Evolutionary conservation across 1,140 invertebrate genomes (phyloP).

Genomic region (Macrocentrus cingulum): DNA sequence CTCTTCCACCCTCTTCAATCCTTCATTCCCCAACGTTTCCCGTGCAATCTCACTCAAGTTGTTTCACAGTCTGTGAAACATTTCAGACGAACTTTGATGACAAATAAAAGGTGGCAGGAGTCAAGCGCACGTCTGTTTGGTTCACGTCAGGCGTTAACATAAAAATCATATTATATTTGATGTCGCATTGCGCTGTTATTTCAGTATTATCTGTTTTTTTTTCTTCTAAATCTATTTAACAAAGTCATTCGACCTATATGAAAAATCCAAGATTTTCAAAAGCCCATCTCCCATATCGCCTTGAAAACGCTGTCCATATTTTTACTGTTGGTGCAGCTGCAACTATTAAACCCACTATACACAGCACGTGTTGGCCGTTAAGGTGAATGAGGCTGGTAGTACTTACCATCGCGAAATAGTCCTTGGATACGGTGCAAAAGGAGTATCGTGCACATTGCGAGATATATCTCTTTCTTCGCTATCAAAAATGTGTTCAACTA

Average conservation of each 20-base stretch:
- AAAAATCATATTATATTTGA: neutral
- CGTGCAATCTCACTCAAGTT: slow-evolving; percentile 18
- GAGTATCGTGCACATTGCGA: neutral
- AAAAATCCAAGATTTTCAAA: too few species aligned
- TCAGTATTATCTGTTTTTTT: too few species aligned
- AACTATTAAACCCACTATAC: slow-evolving; percentile 18
- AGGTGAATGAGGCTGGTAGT: slow-evolving; percentile 3
- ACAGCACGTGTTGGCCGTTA: slow-evolving; percentile 23
- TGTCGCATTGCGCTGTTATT: neutral
- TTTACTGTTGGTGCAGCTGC: slow-evolving; percentile 22
- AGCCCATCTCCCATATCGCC: neutral
- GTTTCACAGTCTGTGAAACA: slow-evolving; percentile 34
- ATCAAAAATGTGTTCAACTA: slow-evolving; percentile 1
- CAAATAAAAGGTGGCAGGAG: slow-evolving; percentile 12
- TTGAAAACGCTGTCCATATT: too few species aligned
- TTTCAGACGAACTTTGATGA: slow-evolving; percentile 37
- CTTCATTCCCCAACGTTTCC: neutral
- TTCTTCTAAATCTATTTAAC: too few species aligned
- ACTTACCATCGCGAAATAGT: slow-evolving; percentile 12
- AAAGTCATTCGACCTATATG: too few species aligned
- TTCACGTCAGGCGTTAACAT: neutral
- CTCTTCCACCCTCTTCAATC: neutral
- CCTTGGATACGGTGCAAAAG: neutral
- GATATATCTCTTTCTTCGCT: neutral
- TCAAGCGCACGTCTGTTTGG: neutral